phyloP scores from a whole-genome alignment of 2,888 invertebrate genomes.

The Philonicus albiceps region DNA sequence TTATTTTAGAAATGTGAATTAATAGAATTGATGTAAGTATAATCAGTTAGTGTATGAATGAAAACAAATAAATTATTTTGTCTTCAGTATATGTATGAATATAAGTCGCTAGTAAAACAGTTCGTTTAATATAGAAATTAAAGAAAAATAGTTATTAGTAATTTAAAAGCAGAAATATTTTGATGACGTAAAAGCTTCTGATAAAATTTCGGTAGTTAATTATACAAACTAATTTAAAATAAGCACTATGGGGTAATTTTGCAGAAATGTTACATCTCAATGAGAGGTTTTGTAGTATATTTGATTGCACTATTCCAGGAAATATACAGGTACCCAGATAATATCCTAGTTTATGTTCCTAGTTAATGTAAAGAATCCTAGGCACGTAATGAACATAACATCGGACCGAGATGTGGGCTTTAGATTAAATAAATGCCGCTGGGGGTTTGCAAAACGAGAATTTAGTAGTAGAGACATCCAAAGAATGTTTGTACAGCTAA shows the following conservation, averaged over 20 bases:
- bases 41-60: no score
- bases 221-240: neutral
- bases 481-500: neutral
- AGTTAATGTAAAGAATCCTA: neutral
- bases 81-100: no score
- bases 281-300: neutral
- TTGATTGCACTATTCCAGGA: neutral
- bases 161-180: no score
- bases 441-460: neutral
- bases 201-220: neutral
- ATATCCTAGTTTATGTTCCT: neutral
- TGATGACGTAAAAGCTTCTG: no score
- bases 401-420: neutral
- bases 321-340: neutral
- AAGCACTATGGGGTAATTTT: neutral
- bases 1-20: no score
- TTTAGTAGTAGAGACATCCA: neutral
- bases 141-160: no score
- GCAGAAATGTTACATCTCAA: neutral
- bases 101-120: no score
- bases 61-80: no score
- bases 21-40: no score
- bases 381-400: neutral
- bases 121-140: no score
- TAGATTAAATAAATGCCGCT: neutral